Conservation (phyloP, 2,113 vertebrate species). For the Gavialis gangeticus region DNA sequence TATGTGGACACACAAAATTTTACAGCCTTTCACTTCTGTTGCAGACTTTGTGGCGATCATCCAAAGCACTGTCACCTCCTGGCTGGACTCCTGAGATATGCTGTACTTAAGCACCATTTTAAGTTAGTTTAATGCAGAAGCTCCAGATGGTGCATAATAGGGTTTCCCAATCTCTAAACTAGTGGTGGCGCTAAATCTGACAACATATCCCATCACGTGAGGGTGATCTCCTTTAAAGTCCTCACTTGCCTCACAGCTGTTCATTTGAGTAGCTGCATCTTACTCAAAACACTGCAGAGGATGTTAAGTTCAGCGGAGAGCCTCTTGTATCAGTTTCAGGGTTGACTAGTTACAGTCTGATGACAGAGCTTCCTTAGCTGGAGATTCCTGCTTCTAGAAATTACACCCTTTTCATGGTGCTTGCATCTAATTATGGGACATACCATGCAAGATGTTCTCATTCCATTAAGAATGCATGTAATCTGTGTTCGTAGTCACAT, state of each 20-base stretch:
- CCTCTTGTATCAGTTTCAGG: neutral
- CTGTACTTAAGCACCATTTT: neutral
- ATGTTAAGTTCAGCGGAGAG: neutral
- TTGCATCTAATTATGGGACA: neutral
- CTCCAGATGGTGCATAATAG: neutral
- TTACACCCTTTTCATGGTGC: neutral
- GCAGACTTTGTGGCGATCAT: neutral
- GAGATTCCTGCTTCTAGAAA: neutral
- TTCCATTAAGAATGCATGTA: neutral
- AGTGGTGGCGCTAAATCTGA: too few species aligned
- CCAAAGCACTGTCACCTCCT: neutral
- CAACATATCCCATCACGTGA: neutral
- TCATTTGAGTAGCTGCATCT: neutral
- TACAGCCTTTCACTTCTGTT: too few species aligned
- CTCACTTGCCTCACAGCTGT: neutral
- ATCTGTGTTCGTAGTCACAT: neutral
- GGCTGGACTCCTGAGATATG: neutral
- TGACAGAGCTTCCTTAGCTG: neutral
- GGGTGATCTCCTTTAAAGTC: neutral
- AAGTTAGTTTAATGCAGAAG: fast-evolving
- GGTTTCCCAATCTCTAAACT: neutral
- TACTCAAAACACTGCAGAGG: neutral
- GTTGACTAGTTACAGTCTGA: neutral
- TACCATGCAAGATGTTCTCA: neutral
- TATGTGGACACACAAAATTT: neutral